phyloP scores from a whole-genome alignment of 1,140 invertebrate genomes.

The Aphaenogaster rudis region DNA sequence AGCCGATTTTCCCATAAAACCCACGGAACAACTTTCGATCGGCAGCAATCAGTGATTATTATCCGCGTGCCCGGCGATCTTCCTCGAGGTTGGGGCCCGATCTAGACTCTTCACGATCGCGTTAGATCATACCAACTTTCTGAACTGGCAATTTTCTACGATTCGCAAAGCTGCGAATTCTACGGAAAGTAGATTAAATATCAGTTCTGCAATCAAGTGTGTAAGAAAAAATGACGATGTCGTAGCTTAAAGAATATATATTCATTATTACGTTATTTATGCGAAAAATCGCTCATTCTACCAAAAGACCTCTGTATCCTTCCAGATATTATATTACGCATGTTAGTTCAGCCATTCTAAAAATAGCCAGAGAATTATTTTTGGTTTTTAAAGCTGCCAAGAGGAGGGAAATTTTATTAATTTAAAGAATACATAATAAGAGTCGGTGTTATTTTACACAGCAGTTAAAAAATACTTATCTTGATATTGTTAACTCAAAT shows the following conservation, averaged over 20 bases:
- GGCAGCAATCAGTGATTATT: slow-evolving; percentile 75
- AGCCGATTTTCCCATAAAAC: slow-evolving; percentile 78
- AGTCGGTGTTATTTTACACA: neutral
- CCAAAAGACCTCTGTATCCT: neutral
- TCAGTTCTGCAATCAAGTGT: neutral
- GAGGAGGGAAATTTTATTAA: neutral
- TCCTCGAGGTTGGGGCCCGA: slow-evolving; percentile 49
- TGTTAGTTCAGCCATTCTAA: neutral
- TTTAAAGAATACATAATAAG: neutral
- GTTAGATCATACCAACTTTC: slow-evolving; percentile 58
- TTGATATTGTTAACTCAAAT: neutral
- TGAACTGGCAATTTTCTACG: slow-evolving; percentile 34
- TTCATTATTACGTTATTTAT: neutral
- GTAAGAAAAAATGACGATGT: neutral
- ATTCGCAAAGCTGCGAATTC: slow-evolving; percentile 31
- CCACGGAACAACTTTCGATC: slow-evolving; percentile 76
- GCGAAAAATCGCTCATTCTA: neutral
- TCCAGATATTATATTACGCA: neutral
- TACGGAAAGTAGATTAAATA: slow-evolving; percentile 18
- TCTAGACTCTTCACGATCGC: slow-evolving; percentile 62
- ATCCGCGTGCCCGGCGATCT: slow-evolving; percentile 73
- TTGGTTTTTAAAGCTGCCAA: neutral
- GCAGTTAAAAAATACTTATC: neutral
- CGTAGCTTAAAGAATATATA: too few species aligned
- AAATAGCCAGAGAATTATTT: neutral